Evolutionary conservation across 1,140 invertebrate genomes (phyloP).

Genomic region (Ceratosolen solmsi): DNA sequence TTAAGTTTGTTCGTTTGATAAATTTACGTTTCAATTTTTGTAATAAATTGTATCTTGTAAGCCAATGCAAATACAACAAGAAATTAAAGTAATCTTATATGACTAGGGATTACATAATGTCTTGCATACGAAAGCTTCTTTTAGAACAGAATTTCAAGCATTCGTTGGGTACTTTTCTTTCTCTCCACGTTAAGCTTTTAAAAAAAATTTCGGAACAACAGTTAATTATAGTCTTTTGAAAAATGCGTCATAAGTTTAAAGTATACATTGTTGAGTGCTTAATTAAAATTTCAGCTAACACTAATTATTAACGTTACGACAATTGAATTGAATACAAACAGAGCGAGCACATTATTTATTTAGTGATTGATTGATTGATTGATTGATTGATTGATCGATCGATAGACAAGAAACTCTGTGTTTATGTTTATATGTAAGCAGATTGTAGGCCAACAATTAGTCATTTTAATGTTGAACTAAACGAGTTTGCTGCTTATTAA

Average conservation of each 20-base stretch:
- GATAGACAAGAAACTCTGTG: conserved; percentile 43
- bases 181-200: conserved; percentile 26
- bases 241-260: not conserved
- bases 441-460: not conserved
- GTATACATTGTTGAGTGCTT: too few species aligned
- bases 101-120: conserved; percentile 46
- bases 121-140: not conserved
- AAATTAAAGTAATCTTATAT: conserved; percentile 37
- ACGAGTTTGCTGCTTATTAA: not conserved
- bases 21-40: conserved; percentile 40
- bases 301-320: conserved; percentile 29
- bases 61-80: conserved; percentile 6
- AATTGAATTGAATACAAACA: conserved; percentile 34
- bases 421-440: conserved; percentile 32
- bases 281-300: too few species aligned
- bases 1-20: conserved; percentile 13
- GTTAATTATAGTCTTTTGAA: not conserved
- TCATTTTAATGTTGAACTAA: not conserved
- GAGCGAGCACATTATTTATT: conserved; percentile 5
- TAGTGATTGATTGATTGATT: too few species aligned
- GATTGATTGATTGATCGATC: too few species aligned
- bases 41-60: conserved; percentile 29
- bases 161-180: not conserved
- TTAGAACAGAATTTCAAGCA: conserved; percentile 3
- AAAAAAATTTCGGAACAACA: conserved; percentile 4